These are phyloP conservation scores for Seladonia tumulorum DNA, from an alignment of 2,888 invertebrate species.

Conservation along the genomic window DNA sequence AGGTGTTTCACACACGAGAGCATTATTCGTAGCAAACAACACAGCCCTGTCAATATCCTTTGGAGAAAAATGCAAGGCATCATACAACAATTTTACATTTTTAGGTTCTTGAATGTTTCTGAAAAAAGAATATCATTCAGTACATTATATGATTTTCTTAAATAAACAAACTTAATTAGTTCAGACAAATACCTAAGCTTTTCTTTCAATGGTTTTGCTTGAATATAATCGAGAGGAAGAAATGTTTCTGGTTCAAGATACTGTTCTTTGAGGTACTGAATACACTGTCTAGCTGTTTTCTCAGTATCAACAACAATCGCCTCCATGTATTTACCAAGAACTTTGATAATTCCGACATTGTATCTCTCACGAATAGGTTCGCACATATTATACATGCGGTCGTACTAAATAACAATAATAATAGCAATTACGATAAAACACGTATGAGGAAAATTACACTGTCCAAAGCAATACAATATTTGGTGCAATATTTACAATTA, in stretches of 20 bases:
- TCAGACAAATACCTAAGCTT: constrained; percentile 88
- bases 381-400: constrained; percentile 99
- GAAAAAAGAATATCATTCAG: constrained; percentile 45
- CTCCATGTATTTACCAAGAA: constrained; percentile 99
- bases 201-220: constrained; percentile 97
- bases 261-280: constrained; percentile 98
- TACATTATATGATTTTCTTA: neutral
- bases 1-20: constrained; percentile 99
- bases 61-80: constrained; percentile 98
- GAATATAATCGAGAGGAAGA: constrained; percentile 97
- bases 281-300: constrained; percentile 97
- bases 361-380: constrained; percentile 99
- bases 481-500: too few relatives aligned
- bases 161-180: neutral
- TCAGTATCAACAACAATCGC: constrained; percentile 99
- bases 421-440: constrained; percentile 21
- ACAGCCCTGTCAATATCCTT: constrained; percentile 97
- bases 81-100: constrained; percentile 98
- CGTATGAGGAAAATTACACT: neutral
- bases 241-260: constrained; percentile 99
- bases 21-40: constrained; percentile 99
- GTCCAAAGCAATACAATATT: too few relatives aligned
- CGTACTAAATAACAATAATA: constrained; percentile 88
- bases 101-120: constrained; percentile 97
- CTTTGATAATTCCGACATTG: constrained; percentile 98